phyloP scores from a whole-genome alignment of 1,140 invertebrate species.

The Cydia pomonella region DNA sequence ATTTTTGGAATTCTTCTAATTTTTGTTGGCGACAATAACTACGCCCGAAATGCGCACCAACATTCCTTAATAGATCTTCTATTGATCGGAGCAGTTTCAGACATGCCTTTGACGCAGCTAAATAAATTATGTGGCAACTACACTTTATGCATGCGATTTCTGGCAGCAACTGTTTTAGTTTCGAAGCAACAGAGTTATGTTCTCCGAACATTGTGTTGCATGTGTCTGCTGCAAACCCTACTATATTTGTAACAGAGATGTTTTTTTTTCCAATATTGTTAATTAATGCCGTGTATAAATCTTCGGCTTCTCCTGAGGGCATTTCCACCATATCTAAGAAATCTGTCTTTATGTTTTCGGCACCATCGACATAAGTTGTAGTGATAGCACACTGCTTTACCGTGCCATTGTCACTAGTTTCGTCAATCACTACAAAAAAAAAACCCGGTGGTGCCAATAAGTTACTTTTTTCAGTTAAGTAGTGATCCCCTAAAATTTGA shows the following conservation, averaged over 20 bases:
- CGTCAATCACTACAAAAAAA: too few relatives aligned
- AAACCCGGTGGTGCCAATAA: too few relatives aligned
- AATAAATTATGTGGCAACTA: too few relatives aligned
- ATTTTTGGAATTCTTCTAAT: conserved; percentile 17
- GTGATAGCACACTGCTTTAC: conserved; percentile 29
- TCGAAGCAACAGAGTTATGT: conserved; percentile 36
- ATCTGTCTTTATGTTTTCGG: not conserved
- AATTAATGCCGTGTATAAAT: too few relatives aligned
- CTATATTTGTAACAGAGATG: conserved; percentile 47
- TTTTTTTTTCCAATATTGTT: too few relatives aligned
- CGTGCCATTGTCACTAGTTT: conserved; percentile 16
- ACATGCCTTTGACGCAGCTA: too few relatives aligned
- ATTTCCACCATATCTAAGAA: conserved; percentile 33
- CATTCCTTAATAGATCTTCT: too few relatives aligned
- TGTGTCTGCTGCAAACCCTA: conserved; percentile 54
- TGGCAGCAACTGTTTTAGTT: conserved; percentile 41
- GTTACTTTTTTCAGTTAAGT: too few relatives aligned
- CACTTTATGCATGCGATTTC: conserved; percentile 40
- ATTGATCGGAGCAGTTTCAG: too few relatives aligned
- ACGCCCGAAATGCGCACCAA: too few relatives aligned
- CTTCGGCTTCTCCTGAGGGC: conserved; percentile 15
- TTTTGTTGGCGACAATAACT: not conserved
- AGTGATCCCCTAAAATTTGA: too few relatives aligned
- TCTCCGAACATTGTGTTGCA: conserved; percentile 55
- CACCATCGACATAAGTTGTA: not conserved